phyloP scores from a whole-genome alignment of 2,888 invertebrate species.

The Drosophila lacicola region DNA sequence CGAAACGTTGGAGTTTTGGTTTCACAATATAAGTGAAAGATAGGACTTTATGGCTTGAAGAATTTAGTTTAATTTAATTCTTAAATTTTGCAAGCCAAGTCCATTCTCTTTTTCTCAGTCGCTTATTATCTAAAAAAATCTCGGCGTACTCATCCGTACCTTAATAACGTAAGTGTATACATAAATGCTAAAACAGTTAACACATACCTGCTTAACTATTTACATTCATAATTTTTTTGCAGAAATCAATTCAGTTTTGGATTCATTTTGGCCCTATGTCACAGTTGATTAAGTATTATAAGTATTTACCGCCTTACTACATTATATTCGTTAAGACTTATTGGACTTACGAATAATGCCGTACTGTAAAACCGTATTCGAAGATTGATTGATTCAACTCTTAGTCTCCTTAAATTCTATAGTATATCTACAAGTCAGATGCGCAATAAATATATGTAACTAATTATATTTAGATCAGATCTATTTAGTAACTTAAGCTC shows the following conservation, averaged over 20 bases:
- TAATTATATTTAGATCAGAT: too few relatives aligned
- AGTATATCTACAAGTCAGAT: too few relatives aligned
- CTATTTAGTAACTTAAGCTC: too few relatives aligned
- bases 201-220: slow-evolving; percentile 27
- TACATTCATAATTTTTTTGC: slow-evolving; percentile 47
- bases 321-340: not conserved
- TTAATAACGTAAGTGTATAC: slow-evolving; percentile 56
- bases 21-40: slow-evolving; percentile 15
- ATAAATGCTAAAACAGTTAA: slow-evolving; percentile 3
- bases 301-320: slow-evolving; percentile 1
- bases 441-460: too few relatives aligned
- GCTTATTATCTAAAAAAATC: slow-evolving; percentile 2
- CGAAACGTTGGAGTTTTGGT: slow-evolving; percentile 31
- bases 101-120: slow-evolving; percentile 7
- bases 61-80: slow-evolving; percentile 42
- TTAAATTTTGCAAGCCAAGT: slow-evolving; percentile 73
- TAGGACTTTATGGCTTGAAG: slow-evolving; percentile 65
- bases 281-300: slow-evolving; percentile 14
- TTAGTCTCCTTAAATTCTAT: too few relatives aligned
- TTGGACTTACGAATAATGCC: not conserved
- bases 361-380: too few relatives aligned
- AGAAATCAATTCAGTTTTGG: slow-evolving; percentile 32
- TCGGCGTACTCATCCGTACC: slow-evolving; percentile 14
- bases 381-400: too few relatives aligned
- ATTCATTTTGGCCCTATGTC: slow-evolving; percentile 16